Conservation (phyloP, 2,888 invertebrate genomes). For the Diarsia rubi region DNA sequence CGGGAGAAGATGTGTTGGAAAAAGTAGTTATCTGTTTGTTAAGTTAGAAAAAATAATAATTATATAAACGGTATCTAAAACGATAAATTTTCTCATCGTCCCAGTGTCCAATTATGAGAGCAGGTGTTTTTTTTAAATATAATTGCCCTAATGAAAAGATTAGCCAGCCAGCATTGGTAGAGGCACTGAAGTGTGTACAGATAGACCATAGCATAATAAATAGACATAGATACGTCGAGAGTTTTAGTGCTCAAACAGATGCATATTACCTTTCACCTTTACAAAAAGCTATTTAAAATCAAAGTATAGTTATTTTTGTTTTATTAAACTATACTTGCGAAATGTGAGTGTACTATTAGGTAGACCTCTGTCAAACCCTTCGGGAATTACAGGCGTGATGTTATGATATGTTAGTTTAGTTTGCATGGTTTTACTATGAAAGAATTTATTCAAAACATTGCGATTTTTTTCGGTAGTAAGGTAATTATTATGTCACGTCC, state of each 20-base stretch:
- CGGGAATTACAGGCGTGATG: no score
- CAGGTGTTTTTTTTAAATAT: neutral
- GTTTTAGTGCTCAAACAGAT: neutral
- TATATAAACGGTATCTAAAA: no score
- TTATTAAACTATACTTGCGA: no score
- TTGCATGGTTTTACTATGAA: neutral
- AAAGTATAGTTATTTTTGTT: neutral
- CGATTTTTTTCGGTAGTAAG: neutral
- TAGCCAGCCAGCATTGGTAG: neutral
- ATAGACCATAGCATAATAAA: no score
- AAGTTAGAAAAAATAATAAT: no score
- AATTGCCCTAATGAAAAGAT: constrained; percentile 8
- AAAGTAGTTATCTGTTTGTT: neutral
- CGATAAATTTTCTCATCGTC: no score
- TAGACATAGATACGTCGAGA: neutral
- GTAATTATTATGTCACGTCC: constrained; percentile 10
- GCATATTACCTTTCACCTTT: neutral
- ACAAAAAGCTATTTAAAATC: neutral
- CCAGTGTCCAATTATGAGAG: neutral
- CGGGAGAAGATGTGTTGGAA: neutral
- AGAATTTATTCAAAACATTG: neutral
- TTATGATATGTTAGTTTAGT: no score
- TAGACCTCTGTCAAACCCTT: no score
- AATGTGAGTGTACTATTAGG: no score
- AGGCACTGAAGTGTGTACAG: neutral